Percentiles rank a stretch among this genome's conserved stretches.
Evolutionary conservation across 1,140 invertebrate species (phyloP).

Genomic region (Hylaeus anthracinus): DNA sequence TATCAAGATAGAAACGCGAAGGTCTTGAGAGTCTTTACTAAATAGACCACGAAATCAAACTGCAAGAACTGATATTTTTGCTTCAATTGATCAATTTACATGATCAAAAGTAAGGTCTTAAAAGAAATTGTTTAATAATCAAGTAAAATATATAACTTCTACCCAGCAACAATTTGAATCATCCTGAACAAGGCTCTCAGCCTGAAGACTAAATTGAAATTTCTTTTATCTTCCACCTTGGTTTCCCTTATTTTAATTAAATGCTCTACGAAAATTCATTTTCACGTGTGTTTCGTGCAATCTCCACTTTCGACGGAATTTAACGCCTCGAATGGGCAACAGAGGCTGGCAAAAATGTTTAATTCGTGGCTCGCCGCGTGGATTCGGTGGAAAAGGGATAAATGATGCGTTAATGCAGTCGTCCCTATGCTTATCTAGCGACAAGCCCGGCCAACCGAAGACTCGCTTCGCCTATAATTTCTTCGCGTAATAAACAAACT

Average conservation of each 20-base stretch:
- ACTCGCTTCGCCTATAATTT: background rate
- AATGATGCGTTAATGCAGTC: background rate
- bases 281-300: too few relatives aligned
- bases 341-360: background rate
- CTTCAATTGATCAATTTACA: background rate
- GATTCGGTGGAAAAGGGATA: background rate
- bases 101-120: too few relatives aligned
- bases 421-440: background rate
- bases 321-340: too few relatives aligned
- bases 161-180: too few relatives aligned
- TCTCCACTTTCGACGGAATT: too few relatives aligned
- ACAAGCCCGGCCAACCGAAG: background rate
- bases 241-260: too few relatives aligned
- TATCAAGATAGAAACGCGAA: background rate
- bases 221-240: too few relatives aligned
- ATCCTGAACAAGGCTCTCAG: too few relatives aligned
- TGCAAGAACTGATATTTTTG: background rate
- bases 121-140: too few relatives aligned
- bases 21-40: background rate
- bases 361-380: background rate
- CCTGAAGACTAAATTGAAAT: too few relatives aligned
- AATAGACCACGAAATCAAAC: background rate
- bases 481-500: conserved; percentile 20
- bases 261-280: too few relatives aligned
- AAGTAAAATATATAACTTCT: too few relatives aligned